Conservation (phyloP, 2,888 invertebrate species). For the Dromius quadrimaculatus region DNA sequence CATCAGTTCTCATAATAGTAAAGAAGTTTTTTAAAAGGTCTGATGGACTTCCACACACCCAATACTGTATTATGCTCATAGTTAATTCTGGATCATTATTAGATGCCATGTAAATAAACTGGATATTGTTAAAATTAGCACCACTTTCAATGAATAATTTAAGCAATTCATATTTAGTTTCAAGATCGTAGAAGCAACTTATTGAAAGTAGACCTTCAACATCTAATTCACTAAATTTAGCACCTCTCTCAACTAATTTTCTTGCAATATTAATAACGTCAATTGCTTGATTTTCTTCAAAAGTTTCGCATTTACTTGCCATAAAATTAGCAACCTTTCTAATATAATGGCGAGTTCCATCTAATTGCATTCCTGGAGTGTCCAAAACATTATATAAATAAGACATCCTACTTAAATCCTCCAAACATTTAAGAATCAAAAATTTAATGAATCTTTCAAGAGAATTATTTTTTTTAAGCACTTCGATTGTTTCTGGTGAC, state of each 20-base stretch:
- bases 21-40: constrained; percentile 11
- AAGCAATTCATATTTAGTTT: constrained; percentile 27
- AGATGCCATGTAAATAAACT: constrained; percentile 8
- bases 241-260: constrained; percentile 20
- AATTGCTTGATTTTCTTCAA: not conserved
- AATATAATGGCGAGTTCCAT: constrained; percentile 6
- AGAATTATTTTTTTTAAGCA: constrained; percentile 1
- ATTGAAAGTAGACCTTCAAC: constrained; percentile 25
- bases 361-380: constrained; percentile 5
- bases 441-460: constrained; percentile 8
- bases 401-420: not conserved
- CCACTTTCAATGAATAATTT: constrained; percentile 6
- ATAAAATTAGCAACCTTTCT: constrained; percentile 18
- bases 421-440: not conserved
- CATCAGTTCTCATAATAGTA: constrained; percentile 6
- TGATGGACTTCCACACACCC: not conserved
- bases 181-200: constrained; percentile 10
- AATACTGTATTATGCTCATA: constrained; percentile 8
- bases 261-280: constrained; percentile 11
- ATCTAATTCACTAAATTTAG: constrained; percentile 23
- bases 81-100: constrained; percentile 30
- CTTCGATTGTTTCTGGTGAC: constrained; percentile 2
- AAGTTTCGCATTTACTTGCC: not conserved
- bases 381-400: constrained; percentile 42
- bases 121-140: constrained; percentile 3